Percentiles rank a stretch among this genome's conserved stretches.
Conservation (phyloP, 2,113 vertebrate species). For the Psittacus erithacus region DNA sequence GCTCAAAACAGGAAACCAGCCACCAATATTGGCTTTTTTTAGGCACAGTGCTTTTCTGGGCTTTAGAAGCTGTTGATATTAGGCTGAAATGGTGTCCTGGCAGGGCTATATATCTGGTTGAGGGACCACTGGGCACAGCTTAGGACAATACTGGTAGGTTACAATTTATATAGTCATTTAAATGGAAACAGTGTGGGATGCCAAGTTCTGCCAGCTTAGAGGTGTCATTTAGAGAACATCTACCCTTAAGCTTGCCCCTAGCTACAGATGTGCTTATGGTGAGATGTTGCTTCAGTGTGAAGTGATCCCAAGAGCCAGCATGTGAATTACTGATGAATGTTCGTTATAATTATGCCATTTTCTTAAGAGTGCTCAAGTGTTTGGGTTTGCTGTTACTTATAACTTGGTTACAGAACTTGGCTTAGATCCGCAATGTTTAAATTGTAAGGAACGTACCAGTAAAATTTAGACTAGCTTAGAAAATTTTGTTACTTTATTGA, state of each 20-base stretch:
- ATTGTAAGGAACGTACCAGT: neutral
- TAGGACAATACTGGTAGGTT: neutral
- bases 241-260: neutral
- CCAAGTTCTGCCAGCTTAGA: neutral
- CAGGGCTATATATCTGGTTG: neutral
- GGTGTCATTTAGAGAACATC: neutral
- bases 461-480: neutral
- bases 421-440: neutral
- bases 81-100: neutral
- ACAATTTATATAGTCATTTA: neutral
- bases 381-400: neutral
- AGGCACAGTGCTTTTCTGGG: neutral
- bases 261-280: neutral
- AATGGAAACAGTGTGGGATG: neutral
- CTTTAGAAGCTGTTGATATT: neutral
- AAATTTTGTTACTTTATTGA: neutral
- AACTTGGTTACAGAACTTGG: neutral
- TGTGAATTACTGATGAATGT: neutral
- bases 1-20: slow-evolving; percentile 33
- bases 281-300: neutral
- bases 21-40: slow-evolving; percentile 22
- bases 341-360: neutral
- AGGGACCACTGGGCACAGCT: neutral
- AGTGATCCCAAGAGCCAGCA: neutral
- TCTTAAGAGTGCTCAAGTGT: neutral